A percentile compares a stretch with the other conserved stretches of the same genome.
Conservation (phyloP, 2,113 vertebrate species). For the Dolichotis patagonum region DNA sequence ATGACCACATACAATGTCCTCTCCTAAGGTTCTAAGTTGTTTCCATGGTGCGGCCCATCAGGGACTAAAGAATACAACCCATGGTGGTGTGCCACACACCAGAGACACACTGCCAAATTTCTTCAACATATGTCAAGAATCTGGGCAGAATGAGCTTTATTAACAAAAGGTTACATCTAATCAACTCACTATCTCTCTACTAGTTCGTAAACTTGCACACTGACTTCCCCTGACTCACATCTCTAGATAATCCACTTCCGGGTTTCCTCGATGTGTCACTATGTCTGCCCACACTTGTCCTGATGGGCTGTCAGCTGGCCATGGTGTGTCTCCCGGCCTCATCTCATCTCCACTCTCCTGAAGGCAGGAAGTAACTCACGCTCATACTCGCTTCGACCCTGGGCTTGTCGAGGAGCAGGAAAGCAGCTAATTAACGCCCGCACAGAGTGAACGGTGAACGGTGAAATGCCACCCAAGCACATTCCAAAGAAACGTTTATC, state of each 20-base stretch:
- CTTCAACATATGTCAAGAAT: neutral
- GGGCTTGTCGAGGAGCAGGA: neutral
- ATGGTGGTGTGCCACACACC: neutral
- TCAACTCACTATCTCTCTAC: neutral
- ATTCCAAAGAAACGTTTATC: neutral
- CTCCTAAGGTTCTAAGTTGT: neutral
- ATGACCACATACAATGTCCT: neutral
- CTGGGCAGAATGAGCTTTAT: neutral
- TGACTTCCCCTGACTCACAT: neutral
- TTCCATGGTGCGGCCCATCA: neutral
- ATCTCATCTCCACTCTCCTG: neutral
- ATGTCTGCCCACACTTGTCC: rapidly evolving
- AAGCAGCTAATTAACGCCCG: neutral
- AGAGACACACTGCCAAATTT: neutral
- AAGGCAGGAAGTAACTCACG: neutral
- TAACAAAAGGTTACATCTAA: neutral
- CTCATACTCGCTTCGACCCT: neutral
- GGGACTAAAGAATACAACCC: neutral
- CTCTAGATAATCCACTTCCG: no score
- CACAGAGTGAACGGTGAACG: neutral
- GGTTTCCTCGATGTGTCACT: neutral
- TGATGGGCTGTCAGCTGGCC: rapidly evolving
- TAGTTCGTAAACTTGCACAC: neutral
- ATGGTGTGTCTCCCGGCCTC: neutral
- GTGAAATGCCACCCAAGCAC: neutral